Evolutionary conservation across 2,113 vertebrate genomes (phyloP).

Genomic region (Cygnus buccinator): DNA sequence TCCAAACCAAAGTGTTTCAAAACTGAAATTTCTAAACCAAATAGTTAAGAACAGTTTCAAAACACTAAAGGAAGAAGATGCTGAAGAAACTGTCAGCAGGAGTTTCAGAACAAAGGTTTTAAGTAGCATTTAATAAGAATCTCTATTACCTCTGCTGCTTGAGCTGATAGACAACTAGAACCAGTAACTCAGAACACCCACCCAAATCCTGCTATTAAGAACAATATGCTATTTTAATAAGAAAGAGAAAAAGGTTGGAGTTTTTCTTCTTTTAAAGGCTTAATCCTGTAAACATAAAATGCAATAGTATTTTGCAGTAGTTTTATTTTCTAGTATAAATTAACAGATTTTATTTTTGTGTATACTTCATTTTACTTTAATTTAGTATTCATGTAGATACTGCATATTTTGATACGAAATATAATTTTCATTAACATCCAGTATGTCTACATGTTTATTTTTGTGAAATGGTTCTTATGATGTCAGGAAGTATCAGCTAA

Average conservation of each 20-base stretch:
- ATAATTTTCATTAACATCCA: neutral
- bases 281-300: neutral
- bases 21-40: neutral
- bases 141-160: neutral
- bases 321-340: neutral
- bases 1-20: neutral
- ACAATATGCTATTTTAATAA: neutral
- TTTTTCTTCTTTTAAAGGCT: neutral
- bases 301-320: neutral
- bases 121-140: neutral
- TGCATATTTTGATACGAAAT: neutral
- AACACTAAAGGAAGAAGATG: neutral
- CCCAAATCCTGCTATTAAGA: neutral
- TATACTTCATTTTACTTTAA: neutral
- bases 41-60: neutral
- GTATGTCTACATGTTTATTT: neutral
- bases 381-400: neutral
- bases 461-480: neutral
- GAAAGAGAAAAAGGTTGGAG: neutral
- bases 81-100: neutral
- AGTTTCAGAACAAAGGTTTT: neutral
- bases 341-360: fast-evolving
- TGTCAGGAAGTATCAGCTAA: neutral
- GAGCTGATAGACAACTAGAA: neutral
- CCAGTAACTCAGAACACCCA: neutral